phyloP scores from a whole-genome alignment of 2,113 vertebrate genomes.

The Pseudopodoces humilis region DNA sequence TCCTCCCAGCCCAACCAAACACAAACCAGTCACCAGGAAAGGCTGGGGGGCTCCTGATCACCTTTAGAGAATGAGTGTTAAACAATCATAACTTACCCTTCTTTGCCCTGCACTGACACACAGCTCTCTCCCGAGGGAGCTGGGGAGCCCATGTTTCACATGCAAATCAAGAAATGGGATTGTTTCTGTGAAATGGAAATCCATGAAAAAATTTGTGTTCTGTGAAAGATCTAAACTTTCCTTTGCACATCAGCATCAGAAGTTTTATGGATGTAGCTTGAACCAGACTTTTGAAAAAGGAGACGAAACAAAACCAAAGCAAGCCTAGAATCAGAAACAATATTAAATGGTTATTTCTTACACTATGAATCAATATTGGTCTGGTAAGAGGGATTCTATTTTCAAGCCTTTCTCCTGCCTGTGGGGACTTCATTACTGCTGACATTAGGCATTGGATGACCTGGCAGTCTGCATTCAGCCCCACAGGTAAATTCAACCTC shows the following conservation, averaged over 20 bases:
- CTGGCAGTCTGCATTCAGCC: neutral
- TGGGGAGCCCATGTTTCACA: accelerated
- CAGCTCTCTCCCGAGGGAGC: neutral
- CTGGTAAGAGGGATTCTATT: neutral
- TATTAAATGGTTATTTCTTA: neutral
- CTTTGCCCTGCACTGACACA: neutral
- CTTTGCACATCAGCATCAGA: neutral
- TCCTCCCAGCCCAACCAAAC: neutral
- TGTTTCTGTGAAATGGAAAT: neutral
- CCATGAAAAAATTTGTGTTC: neutral
- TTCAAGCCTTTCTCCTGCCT: neutral
- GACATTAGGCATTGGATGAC: neutral
- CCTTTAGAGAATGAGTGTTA: neutral
- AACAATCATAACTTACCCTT: neutral
- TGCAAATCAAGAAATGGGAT: neutral
- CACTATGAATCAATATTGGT: neutral
- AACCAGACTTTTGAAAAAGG: neutral
- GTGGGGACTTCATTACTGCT: neutral
- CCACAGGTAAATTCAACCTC: neutral
- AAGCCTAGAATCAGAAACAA: neutral
- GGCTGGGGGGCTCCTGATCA: neutral
- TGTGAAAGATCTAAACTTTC: neutral
- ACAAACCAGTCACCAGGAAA: neutral
- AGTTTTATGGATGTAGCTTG: neutral
- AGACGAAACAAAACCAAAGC: neutral